phyloP scores from a whole-genome alignment of 2,113 vertebrate species.

The Corydoras sp. region DNA sequence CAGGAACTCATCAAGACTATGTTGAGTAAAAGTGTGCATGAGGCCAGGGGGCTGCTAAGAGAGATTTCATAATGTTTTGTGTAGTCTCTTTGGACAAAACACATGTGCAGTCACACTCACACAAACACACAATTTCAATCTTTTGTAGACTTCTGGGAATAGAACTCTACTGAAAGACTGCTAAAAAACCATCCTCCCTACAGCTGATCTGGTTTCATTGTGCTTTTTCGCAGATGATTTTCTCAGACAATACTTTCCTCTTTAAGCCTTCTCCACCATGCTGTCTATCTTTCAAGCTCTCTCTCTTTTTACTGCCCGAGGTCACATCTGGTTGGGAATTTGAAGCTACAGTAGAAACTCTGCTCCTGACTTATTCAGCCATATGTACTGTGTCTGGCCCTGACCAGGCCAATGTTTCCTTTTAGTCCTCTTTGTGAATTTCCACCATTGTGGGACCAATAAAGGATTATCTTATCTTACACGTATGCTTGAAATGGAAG shows the following conservation, averaged over 20 bases:
- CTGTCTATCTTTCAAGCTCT: background rate
- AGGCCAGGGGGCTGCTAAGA: background rate
- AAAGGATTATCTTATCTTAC: conserved; percentile 6
- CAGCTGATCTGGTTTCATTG: background rate
- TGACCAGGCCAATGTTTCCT: conserved; percentile 5
- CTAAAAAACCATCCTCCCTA: conserved; percentile 4
- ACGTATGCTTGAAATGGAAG: too few relatives aligned
- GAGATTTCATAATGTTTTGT: conserved; percentile 8
- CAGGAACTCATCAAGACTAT: conserved; percentile 6
- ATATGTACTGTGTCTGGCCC: conserved; percentile 39
- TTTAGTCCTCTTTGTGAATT: background rate
- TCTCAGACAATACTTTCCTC: conserved; percentile 28
- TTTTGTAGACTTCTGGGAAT: conserved; percentile 4
- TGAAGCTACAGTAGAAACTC: conserved; percentile 23
- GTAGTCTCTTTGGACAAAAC: conserved; percentile 1
- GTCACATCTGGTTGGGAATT: conserved; percentile 40
- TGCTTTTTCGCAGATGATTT: conserved; percentile 23
- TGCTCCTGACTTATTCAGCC: conserved; percentile 43
- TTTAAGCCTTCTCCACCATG: background rate
- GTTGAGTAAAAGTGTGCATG: background rate
- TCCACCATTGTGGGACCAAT: conserved; percentile 1
- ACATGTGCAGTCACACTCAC: background rate
- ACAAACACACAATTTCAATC: conserved; percentile 23
- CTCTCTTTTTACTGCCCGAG: conserved; percentile 29
- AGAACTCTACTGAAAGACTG: conserved; percentile 8